Evolutionary conservation across 2,888 invertebrate genomes (phyloP).

Genomic region (Bibio marci): DNA sequence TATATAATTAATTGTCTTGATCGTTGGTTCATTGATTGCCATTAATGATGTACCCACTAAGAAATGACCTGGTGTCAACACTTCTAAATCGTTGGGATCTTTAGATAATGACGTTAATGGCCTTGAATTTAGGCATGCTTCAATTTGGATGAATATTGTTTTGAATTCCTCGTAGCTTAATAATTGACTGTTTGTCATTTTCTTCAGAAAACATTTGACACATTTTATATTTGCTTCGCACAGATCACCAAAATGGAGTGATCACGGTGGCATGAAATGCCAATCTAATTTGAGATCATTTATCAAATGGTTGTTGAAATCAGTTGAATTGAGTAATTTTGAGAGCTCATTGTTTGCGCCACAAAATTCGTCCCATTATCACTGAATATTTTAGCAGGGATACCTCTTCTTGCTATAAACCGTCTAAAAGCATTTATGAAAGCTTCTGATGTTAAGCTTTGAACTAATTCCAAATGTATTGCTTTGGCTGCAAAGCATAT

Average conservation of each 20-base stretch:
- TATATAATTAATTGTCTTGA: too few relatives aligned
- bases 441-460: neutral
- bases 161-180: neutral
- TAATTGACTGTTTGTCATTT: neutral
- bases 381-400: neutral
- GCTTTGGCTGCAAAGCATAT: neutral
- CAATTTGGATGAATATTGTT: neutral
- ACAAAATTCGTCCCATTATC: neutral
- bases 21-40: neutral
- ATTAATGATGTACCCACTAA: neutral
- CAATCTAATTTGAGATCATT: too few relatives aligned
- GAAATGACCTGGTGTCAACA: neutral
- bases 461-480: neutral
- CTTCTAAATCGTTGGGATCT: neutral
- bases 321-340: too few relatives aligned
- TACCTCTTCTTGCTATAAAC: neutral
- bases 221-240: neutral
- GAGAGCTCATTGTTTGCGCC: neutral
- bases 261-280: neutral
- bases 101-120: neutral
- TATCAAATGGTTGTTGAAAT: too few relatives aligned
- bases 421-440: neutral
- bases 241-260: neutral
- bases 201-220: neutral
- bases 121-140: neutral